Evolutionary conservation across 1,140 invertebrate species (phyloP).

Genomic region (Formica selysi): DNA sequence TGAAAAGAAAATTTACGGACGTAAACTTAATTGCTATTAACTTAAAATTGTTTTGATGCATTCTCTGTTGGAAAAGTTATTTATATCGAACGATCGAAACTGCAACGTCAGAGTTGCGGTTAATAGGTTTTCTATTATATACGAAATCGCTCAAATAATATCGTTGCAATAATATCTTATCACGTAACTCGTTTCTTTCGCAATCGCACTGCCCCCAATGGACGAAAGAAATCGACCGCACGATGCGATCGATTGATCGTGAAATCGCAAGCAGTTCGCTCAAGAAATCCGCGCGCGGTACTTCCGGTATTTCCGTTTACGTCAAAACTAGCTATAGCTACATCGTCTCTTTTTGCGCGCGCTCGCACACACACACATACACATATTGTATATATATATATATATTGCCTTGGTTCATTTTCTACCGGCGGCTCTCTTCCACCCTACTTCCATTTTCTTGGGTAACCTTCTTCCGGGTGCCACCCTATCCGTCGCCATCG

Average conservation of each 20-base stretch:
- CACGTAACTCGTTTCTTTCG: slow-evolving; percentile 51
- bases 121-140: neutral
- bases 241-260: slow-evolving; percentile 60
- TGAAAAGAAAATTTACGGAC: neutral
- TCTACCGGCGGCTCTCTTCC: slow-evolving; percentile 41
- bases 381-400: neutral
- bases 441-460: slow-evolving; percentile 49
- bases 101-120: neutral
- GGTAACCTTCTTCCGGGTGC: slow-evolving; percentile 57
- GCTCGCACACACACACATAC: neutral
- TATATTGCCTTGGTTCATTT: slow-evolving; percentile 27
- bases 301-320: slow-evolving; percentile 72
- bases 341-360: neutral
- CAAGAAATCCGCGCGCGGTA: slow-evolving; percentile 37
- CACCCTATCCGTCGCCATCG: slow-evolving; percentile 44
- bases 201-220: slow-evolving; percentile 27
- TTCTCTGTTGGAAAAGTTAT: neutral
- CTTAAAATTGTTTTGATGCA: neutral
- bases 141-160: slow-evolving; percentile 33
- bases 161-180: slow-evolving; percentile 44
- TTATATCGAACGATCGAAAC: slow-evolving; percentile 11
- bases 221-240: slow-evolving; percentile 56
- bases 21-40: neutral
- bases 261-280: slow-evolving; percentile 41
- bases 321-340: slow-evolving; percentile 61